Percentiles rank a stretch among this genome's conserved stretches.
Conservation (phyloP, 2,888 invertebrate genomes). For the Malthinus flaveolus region DNA sequence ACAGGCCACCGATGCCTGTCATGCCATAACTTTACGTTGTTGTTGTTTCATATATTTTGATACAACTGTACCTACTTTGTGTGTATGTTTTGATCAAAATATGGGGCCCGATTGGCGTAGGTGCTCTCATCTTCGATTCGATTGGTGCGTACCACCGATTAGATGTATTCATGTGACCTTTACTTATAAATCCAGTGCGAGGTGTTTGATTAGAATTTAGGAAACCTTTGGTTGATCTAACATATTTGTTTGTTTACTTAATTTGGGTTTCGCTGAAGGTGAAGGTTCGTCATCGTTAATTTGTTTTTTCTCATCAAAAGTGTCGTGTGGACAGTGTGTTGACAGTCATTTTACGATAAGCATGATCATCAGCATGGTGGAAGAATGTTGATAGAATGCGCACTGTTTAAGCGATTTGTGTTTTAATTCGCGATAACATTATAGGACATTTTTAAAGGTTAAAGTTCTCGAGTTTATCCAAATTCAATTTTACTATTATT, state of each 20-base stretch:
- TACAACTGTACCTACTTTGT: slow-evolving; percentile 31
- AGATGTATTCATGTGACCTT: slow-evolving; percentile 49
- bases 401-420: slow-evolving; percentile 32
- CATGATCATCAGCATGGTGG: slow-evolving; percentile 31
- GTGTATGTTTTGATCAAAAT: slow-evolving; percentile 39
- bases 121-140: slow-evolving; percentile 26
- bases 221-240: slow-evolving; percentile 9
- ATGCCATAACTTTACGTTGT: slow-evolving; percentile 28
- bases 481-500: slow-evolving; percentile 18
- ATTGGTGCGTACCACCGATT: slow-evolving; percentile 42
- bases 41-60: slow-evolving; percentile 36
- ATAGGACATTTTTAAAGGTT: slow-evolving; percentile 34
- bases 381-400: slow-evolving; percentile 28
- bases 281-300: background rate
- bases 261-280: background rate
- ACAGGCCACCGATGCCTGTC: too few relatives aligned
- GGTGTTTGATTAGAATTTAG: slow-evolving; percentile 29
- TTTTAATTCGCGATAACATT: slow-evolving; percentile 34
- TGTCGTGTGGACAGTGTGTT: slow-evolving; percentile 16
- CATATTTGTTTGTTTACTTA: slow-evolving; percentile 6
- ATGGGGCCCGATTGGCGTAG: slow-evolving; percentile 35
- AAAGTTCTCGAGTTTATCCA: slow-evolving; percentile 28
- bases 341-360: slow-evolving; percentile 32
- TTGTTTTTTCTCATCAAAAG: slow-evolving; percentile 9
- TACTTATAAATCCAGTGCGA: slow-evolving; percentile 38